These are phyloP conservation scores for Dryadula phaetusa DNA, from an alignment of 2,888 invertebrate genomes.

Conservation along the genomic window DNA sequence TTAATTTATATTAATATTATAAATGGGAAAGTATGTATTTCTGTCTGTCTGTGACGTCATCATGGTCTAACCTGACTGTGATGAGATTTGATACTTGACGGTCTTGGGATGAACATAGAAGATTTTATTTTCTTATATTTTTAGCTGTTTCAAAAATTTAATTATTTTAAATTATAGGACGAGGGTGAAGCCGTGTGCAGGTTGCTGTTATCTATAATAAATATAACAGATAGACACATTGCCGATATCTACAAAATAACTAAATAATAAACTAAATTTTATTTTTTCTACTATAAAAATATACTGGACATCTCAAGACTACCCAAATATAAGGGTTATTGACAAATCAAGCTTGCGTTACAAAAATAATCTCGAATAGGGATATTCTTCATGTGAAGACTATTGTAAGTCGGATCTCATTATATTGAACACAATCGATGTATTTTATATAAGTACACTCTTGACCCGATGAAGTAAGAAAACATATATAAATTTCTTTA, in stretches of 20 bases:
- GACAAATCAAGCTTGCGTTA: not conserved
- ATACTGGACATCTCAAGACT: not conserved
- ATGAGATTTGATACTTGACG: no score
- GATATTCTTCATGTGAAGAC: not conserved
- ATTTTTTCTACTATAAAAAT: not conserved
- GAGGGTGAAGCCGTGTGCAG: no score
- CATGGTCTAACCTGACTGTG: no score
- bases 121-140: no score
- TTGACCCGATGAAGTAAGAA: not conserved
- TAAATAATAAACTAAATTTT: not conserved
- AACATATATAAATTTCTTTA: no score
- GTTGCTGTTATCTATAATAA: no score
- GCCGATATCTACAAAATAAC: not conserved
- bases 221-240: not conserved
- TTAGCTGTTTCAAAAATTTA: no score
- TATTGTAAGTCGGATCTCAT: conserved; percentile 20
- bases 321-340: not conserved
- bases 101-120: no score
- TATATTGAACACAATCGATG: conserved; percentile 2
- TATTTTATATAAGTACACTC: not conserved
- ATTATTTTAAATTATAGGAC: no score
- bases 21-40: no score
- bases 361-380: conserved; percentile 9
- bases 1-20: no score
- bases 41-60: no score